Evolutionary conservation across 2,113 vertebrate genomes (phyloP).

Genomic region (Podarcis cretensis): DNA sequence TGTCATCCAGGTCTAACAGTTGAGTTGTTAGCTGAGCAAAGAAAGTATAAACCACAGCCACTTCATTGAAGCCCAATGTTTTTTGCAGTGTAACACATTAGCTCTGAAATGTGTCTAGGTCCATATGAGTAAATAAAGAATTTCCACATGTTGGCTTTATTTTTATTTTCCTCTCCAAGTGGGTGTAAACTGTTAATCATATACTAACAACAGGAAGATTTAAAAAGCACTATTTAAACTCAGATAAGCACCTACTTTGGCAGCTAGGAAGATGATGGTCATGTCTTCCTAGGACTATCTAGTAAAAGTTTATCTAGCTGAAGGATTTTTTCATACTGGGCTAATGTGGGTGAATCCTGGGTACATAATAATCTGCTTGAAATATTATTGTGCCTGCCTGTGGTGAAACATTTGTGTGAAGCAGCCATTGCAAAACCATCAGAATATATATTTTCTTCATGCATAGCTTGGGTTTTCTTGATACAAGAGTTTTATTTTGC

Average conservation of each 20-base stretch:
- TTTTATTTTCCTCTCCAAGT: background rate
- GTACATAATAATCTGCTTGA: background rate
- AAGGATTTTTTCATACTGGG: background rate
- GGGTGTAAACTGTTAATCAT: background rate
- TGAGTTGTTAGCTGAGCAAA: background rate
- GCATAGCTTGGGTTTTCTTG: too few species aligned
- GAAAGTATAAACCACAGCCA: background rate
- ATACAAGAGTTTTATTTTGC: too few species aligned
- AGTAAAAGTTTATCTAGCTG: background rate
- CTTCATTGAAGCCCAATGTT: background rate
- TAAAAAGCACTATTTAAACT: background rate
- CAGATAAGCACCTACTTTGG: background rate
- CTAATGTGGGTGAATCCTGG: background rate
- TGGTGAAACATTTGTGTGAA: background rate
- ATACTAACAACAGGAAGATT: background rate
- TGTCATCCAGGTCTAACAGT: background rate
- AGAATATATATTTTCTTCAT: background rate
- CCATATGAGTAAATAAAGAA: slow-evolving; percentile 48
- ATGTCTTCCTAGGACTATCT: background rate
- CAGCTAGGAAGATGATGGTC: background rate
- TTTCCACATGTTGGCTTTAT: background rate
- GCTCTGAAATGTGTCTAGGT: slow-evolving; percentile 31
- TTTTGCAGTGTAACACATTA: background rate
- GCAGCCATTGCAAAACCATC: background rate
- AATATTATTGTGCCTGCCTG: background rate